Percentiles rank a stretch among this genome's conserved stretches.
Conservation (phyloP, 37 sponge, comb jelly and placozoan species). For the Petrosia ficiformis region DNA sequence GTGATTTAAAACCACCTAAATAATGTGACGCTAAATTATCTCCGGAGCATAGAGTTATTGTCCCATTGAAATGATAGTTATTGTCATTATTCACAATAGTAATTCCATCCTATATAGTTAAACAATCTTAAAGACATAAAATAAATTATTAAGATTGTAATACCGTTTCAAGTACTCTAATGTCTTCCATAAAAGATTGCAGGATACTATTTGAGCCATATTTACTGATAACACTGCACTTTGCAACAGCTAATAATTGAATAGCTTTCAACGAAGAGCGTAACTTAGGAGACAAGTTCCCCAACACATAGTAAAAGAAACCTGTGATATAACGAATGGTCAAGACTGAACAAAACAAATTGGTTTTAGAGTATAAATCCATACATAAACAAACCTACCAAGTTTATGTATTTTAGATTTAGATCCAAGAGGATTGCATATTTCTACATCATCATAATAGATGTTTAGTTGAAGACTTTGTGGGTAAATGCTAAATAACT, state of each 20-base stretch:
- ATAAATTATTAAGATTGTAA: not conserved
- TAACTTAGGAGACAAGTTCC: not conserved
- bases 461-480: slow-evolving; percentile 26
- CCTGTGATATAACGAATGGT: not conserved
- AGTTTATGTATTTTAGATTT: slow-evolving; percentile 20
- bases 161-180: not conserved
- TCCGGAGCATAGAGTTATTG: not conserved
- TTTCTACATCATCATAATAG: slow-evolving; percentile 43
- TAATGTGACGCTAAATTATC: not conserved
- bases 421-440: slow-evolving; percentile 52
- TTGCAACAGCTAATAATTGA: not conserved
- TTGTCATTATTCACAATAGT: no score
- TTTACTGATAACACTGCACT: not conserved
- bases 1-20: not conserved
- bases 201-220: not conserved
- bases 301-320: not conserved
- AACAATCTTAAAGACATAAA: no score
- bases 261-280: not conserved
- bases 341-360: no score
- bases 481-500: slow-evolving; percentile 12
- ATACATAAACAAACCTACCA: slow-evolving; percentile 5
- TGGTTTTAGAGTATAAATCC: no score
- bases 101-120: no score
- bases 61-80: no score
- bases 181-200: not conserved